Evolutionary conservation across 1,140 invertebrate genomes (phyloP), one percentile per base, ranked within the genome.

Genomic region (Drosophila kanapiae): DNA sequence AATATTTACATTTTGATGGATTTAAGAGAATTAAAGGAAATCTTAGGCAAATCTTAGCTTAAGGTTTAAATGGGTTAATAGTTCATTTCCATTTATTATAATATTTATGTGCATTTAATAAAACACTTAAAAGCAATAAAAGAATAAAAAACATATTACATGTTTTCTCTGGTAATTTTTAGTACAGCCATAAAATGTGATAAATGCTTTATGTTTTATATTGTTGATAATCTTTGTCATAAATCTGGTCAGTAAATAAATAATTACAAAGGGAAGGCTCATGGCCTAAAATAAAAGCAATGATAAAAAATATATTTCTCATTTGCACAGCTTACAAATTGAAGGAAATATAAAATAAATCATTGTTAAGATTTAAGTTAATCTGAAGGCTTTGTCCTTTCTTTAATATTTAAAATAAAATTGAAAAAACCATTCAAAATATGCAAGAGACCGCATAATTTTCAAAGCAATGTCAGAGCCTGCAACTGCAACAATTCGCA

Each of bases 171-270:
- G 29, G 31, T 53, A 18, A 53, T 53, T 53, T 54, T 54, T 38
- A 38, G 16, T 8, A 2, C 16, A 23, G 33, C 7, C 33, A 14
- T 54, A 38, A 54, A 38, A 54, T 54, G 51, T 38, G 51, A 37
- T 54, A 54, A 54, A 54, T 54, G 18, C 18, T 54, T 54, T 23
- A 54, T 54, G 18, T 8, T 54, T 54, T 38, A 54, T 23, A 54
- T 23, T 6, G 13, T n/a, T 37, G 13, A 37, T 14, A 23, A 18
- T 37, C 11, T 8, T 35, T 11, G 48, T 35, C 9, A 31, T 51
- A 51, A 51, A 51, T 16, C 29, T 11, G 48, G 3, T 14, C 23
- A 6, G 11, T 51, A 33, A 16, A 6, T 14, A 10, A 54, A 18
- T 23, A 23, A 23, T 54, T 18, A 7, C 14, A 1, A 37, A 8